Evolutionary conservation across 1,140 invertebrate species (phyloP), one percentile per base, ranked within the genome.

Genomic region (Papilio polyxenes): DNA sequence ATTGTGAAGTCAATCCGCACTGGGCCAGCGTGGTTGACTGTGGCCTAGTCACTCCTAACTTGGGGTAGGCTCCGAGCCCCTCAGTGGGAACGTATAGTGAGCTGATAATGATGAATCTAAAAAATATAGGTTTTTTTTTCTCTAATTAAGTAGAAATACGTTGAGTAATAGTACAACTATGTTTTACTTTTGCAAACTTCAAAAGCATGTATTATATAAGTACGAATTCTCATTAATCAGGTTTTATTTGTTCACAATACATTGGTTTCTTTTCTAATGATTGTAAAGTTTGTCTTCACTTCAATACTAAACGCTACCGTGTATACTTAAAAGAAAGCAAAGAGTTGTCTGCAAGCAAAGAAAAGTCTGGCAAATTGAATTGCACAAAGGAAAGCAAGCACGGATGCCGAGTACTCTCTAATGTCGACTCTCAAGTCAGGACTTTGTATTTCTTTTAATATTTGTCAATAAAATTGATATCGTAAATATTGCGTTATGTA

Each of bases 361-460:
- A 31, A 31, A 31, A 31, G 75, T 48, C n/a, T 53, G 23, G 49
- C 48, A 76, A 76, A 76, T 51, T 76, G 75, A 49, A 76, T 76
- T 76, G 53, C 20, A 76, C 49, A 76, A 23, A 51, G 75, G 20
- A n/a, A 49, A 75, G 74, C 40, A 15, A n/a, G 48, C 15, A 5
- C 17, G 7, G 56, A 75, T 48, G 17, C 48, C 1, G 48, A 76
- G 75, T 31, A 51, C 75, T 37, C 75, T 76, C 51, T n/a, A 17
- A 31, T 8, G 72, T 75, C n/a, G 20, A 37, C 48, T 81, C 40
- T 17, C 4, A 49, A 11, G 48, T 23, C 75, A 69, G 23, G 10
- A 37, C 65, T 69, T 69, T 37, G 4, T 3, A 9, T 65, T 31
- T 23, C 2, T 65, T 65, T 31, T 59, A 53, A 1, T 53, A 53